phyloP scores from a whole-genome alignment of 2,113 vertebrate species.

The Pangasianodon gigas region DNA sequence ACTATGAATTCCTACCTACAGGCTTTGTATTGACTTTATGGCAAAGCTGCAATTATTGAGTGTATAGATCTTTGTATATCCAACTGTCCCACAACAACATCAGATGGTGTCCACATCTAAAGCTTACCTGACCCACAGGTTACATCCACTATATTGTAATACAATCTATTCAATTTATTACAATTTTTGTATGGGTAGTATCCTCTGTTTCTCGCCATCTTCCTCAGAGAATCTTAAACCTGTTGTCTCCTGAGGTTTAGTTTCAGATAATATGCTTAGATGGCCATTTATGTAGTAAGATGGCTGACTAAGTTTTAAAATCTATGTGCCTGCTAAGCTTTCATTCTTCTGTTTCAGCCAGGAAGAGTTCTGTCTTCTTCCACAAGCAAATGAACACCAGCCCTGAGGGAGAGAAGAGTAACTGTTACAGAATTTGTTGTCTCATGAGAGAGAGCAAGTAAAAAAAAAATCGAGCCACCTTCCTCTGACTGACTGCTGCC shows the following conservation, averaged over 20 bases:
- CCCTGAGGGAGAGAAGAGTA: neutral
- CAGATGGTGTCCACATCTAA: neutral
- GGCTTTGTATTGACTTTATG: neutral
- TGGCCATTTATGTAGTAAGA: neutral
- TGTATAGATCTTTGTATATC: neutral
- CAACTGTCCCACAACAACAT: neutral
- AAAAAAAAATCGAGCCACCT: neutral
- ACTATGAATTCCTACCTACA: neutral
- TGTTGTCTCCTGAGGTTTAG: neutral
- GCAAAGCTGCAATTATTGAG: neutral
- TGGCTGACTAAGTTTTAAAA: neutral
- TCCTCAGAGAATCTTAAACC: neutral
- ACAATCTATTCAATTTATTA: neutral
- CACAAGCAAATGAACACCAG: neutral
- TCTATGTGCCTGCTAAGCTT: neutral
- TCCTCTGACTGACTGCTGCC: slow-evolving; percentile 29
- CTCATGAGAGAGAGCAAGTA: neutral
- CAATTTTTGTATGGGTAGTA: neutral
- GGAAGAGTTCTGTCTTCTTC: neutral
- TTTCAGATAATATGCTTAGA: neutral
- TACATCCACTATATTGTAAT: neutral
- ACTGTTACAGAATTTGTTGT: slow-evolving; percentile 15
- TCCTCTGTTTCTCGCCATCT: neutral
- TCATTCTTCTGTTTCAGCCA: neutral
- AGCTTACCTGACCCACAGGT: neutral